Conservation (phyloP, 2,797 vertebrate species). For the Megalops cyprinoides region DNA sequence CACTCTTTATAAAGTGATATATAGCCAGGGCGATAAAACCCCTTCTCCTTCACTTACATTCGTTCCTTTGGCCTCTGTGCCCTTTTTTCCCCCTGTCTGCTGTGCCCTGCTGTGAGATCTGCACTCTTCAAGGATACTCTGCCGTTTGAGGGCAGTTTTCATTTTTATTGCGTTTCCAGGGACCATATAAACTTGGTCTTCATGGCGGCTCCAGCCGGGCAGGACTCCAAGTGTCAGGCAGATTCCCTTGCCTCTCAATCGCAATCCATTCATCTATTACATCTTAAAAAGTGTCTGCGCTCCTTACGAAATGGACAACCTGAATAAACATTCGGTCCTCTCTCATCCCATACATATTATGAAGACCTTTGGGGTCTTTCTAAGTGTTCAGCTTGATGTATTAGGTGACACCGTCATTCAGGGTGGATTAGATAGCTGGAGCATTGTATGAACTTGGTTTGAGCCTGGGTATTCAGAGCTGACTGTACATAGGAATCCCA, state of each 20-base stretch:
- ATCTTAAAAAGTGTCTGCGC: too few relatives aligned
- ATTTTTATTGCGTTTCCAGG: neutral
- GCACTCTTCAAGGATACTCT: neutral
- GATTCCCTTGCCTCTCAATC: too few relatives aligned
- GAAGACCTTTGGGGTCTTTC: neutral
- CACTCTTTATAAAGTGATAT: slow-evolving; percentile 21
- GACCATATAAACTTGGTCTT: neutral
- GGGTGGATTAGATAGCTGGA: neutral
- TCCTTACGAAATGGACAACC: too few relatives aligned
- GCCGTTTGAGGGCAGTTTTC: neutral
- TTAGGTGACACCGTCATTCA: neutral
- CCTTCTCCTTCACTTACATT: neutral
- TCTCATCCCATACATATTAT: too few relatives aligned
- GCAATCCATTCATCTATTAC: too few relatives aligned
- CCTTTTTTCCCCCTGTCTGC: neutral
- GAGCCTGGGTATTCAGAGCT: too few relatives aligned
- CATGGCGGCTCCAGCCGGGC: neutral
- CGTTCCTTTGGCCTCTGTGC: neutral
- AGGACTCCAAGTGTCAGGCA: too few relatives aligned
- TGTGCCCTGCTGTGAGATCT: neutral
- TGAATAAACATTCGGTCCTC: too few relatives aligned
- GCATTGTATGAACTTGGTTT: neutral
- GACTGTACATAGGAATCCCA: neutral
- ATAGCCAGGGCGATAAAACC: slow-evolving; percentile 21
- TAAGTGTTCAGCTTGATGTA: neutral